Conservation (phyloP, 2,113 vertebrate genomes). For the Rissa tridactyla region DNA sequence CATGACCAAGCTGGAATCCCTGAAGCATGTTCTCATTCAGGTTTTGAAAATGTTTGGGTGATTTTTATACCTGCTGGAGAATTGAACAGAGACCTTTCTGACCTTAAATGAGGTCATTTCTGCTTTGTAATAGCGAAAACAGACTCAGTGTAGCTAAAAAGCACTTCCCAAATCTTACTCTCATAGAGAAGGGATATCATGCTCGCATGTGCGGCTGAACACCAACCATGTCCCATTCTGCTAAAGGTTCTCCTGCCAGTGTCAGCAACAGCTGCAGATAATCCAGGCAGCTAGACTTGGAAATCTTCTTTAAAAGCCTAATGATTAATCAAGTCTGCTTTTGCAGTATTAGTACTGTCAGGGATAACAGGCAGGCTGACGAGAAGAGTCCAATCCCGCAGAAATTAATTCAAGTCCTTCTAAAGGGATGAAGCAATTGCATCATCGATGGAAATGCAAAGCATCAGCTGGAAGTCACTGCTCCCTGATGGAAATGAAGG, state of each 20-base stretch:
- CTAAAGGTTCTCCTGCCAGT: not conserved
- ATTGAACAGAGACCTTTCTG: not conserved
- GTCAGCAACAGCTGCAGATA: not conserved
- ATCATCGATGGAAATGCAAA: not conserved
- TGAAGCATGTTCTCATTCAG: not conserved
- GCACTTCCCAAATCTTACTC: not conserved
- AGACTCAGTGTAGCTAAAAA: not conserved
- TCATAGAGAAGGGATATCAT: not conserved
- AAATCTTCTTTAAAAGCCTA: constrained; percentile 61
- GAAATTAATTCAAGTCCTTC: constrained; percentile 51
- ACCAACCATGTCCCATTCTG: not conserved
- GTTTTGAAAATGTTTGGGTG: not conserved
- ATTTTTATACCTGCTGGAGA: not conserved
- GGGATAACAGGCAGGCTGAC: constrained; percentile 31
- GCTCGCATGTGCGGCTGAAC: not conserved
- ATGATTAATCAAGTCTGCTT: constrained; percentile 56
- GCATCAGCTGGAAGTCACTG: not conserved
- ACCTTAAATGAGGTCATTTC: not conserved
- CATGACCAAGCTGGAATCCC: not conserved
- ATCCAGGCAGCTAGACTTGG: not conserved
- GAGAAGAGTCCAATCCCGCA: constrained; percentile 21
- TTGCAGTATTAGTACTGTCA: constrained; percentile 25
- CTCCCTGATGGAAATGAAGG: not conserved
- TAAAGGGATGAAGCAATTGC: constrained; percentile 10
- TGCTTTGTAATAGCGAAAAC: not conserved